Evolutionary conservation across 2,888 invertebrate species (phyloP).

Genomic region (Heliconius aoede): DNA sequence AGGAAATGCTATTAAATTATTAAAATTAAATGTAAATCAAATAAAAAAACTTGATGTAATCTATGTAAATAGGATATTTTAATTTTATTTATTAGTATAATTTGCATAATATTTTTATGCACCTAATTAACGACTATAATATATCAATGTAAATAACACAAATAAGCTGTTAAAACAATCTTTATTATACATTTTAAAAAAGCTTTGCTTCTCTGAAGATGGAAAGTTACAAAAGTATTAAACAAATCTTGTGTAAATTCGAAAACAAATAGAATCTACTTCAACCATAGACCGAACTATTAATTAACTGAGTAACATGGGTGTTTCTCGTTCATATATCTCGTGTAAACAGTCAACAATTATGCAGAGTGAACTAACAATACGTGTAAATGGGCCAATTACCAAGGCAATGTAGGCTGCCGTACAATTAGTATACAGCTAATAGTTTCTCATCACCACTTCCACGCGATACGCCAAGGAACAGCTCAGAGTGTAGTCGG

Average conservation of each 20-base stretch:
- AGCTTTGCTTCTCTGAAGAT: too few species aligned
- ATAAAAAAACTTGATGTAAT: not conserved
- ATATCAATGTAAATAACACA: not conserved
- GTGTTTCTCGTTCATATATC: conserved; percentile 71
- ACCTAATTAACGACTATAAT: not conserved
- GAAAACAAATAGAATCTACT: not conserved
- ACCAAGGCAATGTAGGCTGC: conserved; percentile 81
- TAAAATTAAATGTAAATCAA: not conserved
- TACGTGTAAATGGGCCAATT: conserved; percentile 83
- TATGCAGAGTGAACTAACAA: conserved; percentile 79
- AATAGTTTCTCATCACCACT: conserved; percentile 82
- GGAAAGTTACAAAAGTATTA: not conserved
- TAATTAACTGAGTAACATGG: conserved; percentile 55
- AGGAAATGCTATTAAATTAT: not conserved
- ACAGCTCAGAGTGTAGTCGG: conserved; percentile 71
- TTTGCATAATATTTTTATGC: not conserved
- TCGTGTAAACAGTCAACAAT: conserved; percentile 76
- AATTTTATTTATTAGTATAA: not conserved
- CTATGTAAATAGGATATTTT: not conserved
- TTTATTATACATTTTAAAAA: too few species aligned
- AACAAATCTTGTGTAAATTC: not conserved
- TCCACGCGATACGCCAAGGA: conserved; percentile 65
- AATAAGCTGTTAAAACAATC: too few species aligned
- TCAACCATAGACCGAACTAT: not conserved
- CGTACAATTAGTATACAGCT: conserved; percentile 80